Base-by-base conservation (phyloP, 1,140 invertebrate genomes). In the Aphaenogaster ashmeadi region DNA sequence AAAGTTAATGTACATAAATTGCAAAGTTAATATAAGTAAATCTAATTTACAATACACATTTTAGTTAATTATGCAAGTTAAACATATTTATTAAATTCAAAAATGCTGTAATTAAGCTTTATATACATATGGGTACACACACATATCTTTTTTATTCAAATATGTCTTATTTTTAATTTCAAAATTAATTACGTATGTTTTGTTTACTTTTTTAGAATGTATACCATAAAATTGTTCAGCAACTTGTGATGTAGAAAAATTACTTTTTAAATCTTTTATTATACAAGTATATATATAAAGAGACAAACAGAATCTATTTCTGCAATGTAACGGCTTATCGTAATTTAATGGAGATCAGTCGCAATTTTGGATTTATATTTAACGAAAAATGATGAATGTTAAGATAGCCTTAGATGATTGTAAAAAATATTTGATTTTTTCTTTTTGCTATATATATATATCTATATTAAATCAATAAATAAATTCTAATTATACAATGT, bases 361-460 rank as follows among this genome's bases (percentile, higher is more conserved):
- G 7, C 0, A 38, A 58, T 9, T 58, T 67, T 33, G 64, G 33
- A 27, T 60, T 56, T 77, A 33, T 21, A 9, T 38, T 50, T 6
- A 71, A 80, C 11, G 15, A 15, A n/a, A 69, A 78, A 86, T 41
- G 60, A 9, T 9, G 9, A 84, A 60, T 72, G 44, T 66, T 79
- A 50, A 79, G 11, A 50, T 50, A 66, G 2, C 13, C 2, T 66
- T 64, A 27, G 15, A 66, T 50, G 33, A 15, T 50, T 36, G 7
- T 44, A 64, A 62, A 5, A 69, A 11, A 69, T 50, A 79, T 38
- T 47, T n/a, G 18, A 0, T 66, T 66, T 0, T 15, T 47, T 62
- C 18, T 60, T 47, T 58, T 75, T 75, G 9, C 27, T 56, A 41
- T 58, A n/a, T n/a, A n/a, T n/a, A n/a, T n/a, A n/a, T 36, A 56